Percentiles rank a stretch among this genome's conserved stretches.
phyloP scores from a whole-genome alignment of 2,888 invertebrate genomes.

The Ornithoptera priamus region DNA sequence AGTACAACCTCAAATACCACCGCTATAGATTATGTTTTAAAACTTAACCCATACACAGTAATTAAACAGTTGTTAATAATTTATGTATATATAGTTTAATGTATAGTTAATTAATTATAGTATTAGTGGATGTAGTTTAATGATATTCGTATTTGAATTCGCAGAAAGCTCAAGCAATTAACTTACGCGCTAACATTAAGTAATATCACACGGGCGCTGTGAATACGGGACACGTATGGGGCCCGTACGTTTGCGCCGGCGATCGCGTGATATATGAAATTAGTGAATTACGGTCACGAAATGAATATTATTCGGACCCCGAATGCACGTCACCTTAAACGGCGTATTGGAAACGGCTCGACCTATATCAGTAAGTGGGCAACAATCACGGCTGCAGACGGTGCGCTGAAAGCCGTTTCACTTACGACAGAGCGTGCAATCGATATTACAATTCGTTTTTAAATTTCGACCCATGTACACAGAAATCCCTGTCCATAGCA shows the following conservation, averaged over 20 bases:
- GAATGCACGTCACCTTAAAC: slow-evolving; percentile 16
- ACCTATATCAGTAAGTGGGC: slow-evolving; percentile 11
- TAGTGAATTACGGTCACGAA: slow-evolving; percentile 30
- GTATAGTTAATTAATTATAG: not conserved
- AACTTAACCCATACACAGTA: no score
- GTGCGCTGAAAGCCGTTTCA: no score
- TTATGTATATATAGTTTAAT: not conserved
- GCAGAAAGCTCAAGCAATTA: slow-evolving; percentile 16
- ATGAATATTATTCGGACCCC: slow-evolving; percentile 26
- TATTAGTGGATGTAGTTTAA: slow-evolving; percentile 11
- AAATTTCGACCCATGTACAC: no score
- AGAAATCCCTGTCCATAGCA: no score
- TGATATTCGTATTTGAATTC: slow-evolving; percentile 13
- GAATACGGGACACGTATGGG: slow-evolving; percentile 26
- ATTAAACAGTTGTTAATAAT: not conserved
- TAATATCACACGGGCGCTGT: slow-evolving; percentile 22
- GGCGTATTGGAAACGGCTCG: slow-evolving; percentile 3
- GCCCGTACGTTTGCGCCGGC: slow-evolving; percentile 34
- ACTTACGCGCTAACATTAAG: slow-evolving; percentile 5
- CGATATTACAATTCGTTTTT: no score
- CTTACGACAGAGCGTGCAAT: no score
- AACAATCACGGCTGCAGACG: not conserved
- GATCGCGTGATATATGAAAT: slow-evolving; percentile 35
- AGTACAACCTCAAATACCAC: not conserved
- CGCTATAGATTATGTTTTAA: no score